Base-by-base conservation (phyloP, 2,797 vertebrate genomes). In the Xiphorhynchus erythropygius region DNA sequence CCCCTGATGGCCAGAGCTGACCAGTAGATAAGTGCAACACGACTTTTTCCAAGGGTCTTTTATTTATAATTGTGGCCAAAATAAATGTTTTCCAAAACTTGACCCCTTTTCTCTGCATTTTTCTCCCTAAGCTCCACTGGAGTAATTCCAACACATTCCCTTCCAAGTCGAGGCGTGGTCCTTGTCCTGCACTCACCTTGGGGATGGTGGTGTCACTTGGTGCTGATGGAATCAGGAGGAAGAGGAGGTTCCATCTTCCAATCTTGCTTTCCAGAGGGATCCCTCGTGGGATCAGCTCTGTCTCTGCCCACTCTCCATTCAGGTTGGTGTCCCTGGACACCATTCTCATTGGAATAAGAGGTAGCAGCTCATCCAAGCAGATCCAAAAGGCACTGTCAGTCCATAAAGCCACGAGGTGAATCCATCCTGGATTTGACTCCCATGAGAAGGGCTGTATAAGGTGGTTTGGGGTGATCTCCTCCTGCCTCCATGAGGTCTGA, bases 1-100 rank as follows among this genome's bases (percentile, higher is more conserved):
- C 21, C 50, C 0, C 0, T 3, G 9, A 7, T 55, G 39, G 10
- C 9, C 37, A 11, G 52, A 13, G 6, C 11, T 12, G 18, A 32
- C 13, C 4, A 8, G 18, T 24, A 46, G 32, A 7, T 8, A 19
- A 46, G 4, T 5, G 17, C 50, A 69, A 25, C 47, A 17, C 22
- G 41, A 27, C 17, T 50, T 75, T 47, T 55, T 12, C 10, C 4
- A 5, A 47, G 24, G 8, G 33, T 7, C 5, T 70, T 22, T 9
- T 19, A 30, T 28, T 30, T 44, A 13, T 6, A 75, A 18, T 24
- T 3, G 18, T n/a, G n/a, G 8, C 23, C 15, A 24, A 62, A 82
- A 46, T 7, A 59, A 70, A 14, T 24, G 4, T 27, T 65, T 53
- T 47, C 1, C 47, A 33, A 86, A 28, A 11, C 15, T 47, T 10